phyloP scores from a whole-genome alignment of 2,797 vertebrate species.

The Urosaurus nigricauda region DNA sequence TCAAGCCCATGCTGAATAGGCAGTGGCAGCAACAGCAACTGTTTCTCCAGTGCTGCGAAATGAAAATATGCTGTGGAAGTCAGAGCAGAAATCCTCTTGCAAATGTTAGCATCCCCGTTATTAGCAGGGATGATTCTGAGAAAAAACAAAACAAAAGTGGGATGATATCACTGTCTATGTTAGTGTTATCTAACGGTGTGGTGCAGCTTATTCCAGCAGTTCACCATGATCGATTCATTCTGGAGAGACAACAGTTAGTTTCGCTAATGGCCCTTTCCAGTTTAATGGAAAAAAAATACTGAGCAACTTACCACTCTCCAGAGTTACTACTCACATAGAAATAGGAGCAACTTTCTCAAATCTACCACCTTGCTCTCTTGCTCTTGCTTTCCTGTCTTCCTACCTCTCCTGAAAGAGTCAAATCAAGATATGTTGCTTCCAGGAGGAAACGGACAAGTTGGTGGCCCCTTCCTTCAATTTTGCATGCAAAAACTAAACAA shows the following conservation, averaged over 20 bases:
- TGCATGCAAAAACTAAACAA: no score
- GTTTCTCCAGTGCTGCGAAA: neutral
- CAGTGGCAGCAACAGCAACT: neutral
- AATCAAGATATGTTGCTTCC: neutral
- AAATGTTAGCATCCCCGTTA: neutral
- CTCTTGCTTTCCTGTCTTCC: neutral
- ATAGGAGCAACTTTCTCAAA: neutral
- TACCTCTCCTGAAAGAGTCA: neutral
- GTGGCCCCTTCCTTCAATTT: neutral
- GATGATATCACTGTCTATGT: neutral
- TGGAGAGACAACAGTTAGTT: neutral
- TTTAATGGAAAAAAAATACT: neutral
- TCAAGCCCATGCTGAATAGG: slow-evolving; percentile 12
- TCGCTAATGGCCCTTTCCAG: neutral
- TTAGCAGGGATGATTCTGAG: neutral
- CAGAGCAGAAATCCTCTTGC: slow-evolving; percentile 2
- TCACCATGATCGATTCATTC: neutral
- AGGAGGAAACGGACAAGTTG: neutral
- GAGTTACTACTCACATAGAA: slow-evolving; percentile 2
- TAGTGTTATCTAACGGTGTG: neutral
- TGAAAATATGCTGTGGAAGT: neutral
- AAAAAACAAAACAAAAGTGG: neutral
- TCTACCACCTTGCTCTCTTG: neutral
- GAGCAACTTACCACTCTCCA: neutral
- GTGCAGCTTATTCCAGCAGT: no score